Conservation (phyloP, 2,797 vertebrate species). For the Paramormyrops hopkinsi region DNA sequence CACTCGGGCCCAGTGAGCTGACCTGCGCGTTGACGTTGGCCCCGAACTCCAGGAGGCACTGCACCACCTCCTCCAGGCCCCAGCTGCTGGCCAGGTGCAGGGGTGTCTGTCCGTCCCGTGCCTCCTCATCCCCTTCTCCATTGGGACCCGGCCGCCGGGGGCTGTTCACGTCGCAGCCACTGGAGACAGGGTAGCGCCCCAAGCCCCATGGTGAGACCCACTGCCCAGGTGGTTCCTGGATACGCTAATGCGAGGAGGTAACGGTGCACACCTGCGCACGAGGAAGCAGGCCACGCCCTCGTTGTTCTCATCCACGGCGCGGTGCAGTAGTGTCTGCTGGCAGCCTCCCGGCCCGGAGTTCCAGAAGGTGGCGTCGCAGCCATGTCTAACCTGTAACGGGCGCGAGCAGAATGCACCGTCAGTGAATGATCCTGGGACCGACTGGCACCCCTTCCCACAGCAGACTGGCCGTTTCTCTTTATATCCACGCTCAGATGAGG, state of each 20-base stretch:
- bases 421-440: background rate
- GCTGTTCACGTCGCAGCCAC: conserved; percentile 93
- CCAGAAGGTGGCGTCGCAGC: conserved; percentile 93
- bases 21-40: conserved; percentile 96
- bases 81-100: conserved; percentile 91
- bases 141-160: conserved; percentile 78
- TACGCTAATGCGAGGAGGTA: background rate
- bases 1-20: background rate
- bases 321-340: conserved; percentile 85
- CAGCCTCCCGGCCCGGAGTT: conserved; percentile 82
- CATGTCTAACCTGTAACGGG: conserved; percentile 81
- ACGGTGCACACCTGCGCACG: conserved; percentile 78
- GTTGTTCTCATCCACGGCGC: conserved; percentile 91
- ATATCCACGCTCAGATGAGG: background rate
- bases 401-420: background rate
- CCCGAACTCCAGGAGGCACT: conserved; percentile 96
- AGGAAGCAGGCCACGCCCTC: conserved; percentile 89
- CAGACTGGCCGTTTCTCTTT: background rate
- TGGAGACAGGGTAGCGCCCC: conserved; percentile 37
- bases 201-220: background rate
- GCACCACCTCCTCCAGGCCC: conserved; percentile 91
- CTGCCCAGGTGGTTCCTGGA: background rate
- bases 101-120: conserved; percentile 86
- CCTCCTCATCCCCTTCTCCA: conserved; percentile 94
- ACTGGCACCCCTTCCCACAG: background rate